Percentiles rank a stretch among this genome's conserved stretches.
Evolutionary conservation across 1,140 invertebrate species (phyloP).

Genomic region (Papilio machaon): DNA sequence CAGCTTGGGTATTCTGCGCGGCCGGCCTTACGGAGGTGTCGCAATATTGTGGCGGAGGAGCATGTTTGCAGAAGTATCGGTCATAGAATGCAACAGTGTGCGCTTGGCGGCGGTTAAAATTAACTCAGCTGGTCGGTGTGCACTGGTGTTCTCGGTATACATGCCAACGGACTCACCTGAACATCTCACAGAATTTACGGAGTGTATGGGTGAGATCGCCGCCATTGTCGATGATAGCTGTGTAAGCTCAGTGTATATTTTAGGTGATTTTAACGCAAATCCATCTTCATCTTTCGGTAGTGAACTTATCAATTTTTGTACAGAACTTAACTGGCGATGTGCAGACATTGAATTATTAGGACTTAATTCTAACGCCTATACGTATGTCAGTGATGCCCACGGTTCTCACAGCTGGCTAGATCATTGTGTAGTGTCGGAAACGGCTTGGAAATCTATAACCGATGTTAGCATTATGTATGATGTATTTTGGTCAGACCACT

Average conservation of each 20-base stretch:
- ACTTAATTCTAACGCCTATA: slow-evolving; percentile 33
- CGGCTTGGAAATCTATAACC: slow-evolving; percentile 33
- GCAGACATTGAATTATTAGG: slow-evolving; percentile 42
- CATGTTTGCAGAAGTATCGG: slow-evolving; percentile 36
- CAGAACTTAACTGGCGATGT: slow-evolving; percentile 41
- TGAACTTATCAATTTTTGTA: slow-evolving; percentile 44
- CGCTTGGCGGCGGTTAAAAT: slow-evolving; percentile 42
- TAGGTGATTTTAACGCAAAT: too few relatives aligned
- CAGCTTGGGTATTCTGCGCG: slow-evolving; percentile 31
- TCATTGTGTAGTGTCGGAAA: slow-evolving; percentile 41
- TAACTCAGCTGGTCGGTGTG: neutral
- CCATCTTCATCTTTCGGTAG: slow-evolving; percentile 35
- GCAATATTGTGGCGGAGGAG: slow-evolving; percentile 39
- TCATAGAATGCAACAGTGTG: slow-evolving; percentile 40
- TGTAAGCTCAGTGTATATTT: too few relatives aligned
- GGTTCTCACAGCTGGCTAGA: slow-evolving; percentile 44
- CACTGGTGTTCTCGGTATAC: slow-evolving; percentile 43
- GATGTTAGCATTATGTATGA: too few relatives aligned
- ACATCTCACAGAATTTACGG: slow-evolving; percentile 44
- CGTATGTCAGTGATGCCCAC: slow-evolving; percentile 48
- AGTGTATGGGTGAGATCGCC: slow-evolving; percentile 43
- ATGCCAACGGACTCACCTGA: slow-evolving; percentile 44
- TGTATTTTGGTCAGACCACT: too few relatives aligned
- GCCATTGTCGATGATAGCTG: slow-evolving; percentile 39
- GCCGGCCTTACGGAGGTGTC: slow-evolving; percentile 42